Evolutionary conservation across 2,113 vertebrate species (phyloP), one percentile per base, ranked within the genome.

Genomic region (Kryptolebias marmoratus): DNA sequence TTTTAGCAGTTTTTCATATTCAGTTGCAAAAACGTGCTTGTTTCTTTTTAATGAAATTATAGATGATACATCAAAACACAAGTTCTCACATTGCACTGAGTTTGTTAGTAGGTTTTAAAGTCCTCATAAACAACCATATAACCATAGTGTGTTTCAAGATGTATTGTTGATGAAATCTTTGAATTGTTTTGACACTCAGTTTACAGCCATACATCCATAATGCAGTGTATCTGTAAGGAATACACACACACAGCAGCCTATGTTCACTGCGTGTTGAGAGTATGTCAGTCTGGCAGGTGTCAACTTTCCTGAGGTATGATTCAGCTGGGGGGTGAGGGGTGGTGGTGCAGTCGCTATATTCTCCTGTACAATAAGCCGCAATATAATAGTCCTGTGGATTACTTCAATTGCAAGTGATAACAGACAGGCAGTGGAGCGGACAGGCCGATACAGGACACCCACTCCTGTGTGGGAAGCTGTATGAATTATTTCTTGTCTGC

Each of bases 391-490:
- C 82, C 68, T 73, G 79, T 90, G 93, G 94, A 95, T 96, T 95
- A 96, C 88, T 92, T 95, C 93, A 95, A 94, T 95, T 92, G 94
- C 91, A 90, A 93, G 94, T 94, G 95, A 95, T 96, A 95, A 96
- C 95, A 96, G 95, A 95, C 93, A 88, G 88, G 93, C 92, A 90
- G 87, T 85, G 90, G 89, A 94, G 86, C 94, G 90, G 92, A 92
- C 88, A 90, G 94, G 92, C 91, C 87, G 95, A 95, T 89, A 96
- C 79, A 94, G 91, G 94, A 96, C 90, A 96, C 95, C 93, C 91
- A 76, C 91, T 76, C 91, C 91, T 94, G 93, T 94, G 93, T 93
- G 92, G 92, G 93, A 93, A 90, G 93, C 92, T 91, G 81, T 95
- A 96, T 96, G 87, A 96, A 96, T 97, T 95, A 96, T 96, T 96